Conservation (phyloP, 1,140 invertebrate species). For the Epicauta chinensis region DNA sequence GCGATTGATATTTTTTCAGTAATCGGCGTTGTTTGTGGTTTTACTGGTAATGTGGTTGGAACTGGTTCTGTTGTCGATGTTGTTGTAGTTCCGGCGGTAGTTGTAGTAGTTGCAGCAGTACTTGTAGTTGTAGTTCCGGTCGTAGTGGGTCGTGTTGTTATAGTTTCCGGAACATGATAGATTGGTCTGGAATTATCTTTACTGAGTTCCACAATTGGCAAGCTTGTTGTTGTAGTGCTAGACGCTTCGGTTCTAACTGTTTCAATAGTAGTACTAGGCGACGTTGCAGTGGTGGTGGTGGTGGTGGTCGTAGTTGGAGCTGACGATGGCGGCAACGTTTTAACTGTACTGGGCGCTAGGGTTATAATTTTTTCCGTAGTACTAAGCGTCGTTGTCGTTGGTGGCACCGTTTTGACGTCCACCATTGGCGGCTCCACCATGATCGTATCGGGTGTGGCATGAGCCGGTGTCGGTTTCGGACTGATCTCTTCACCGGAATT, state of each 20-base stretch:
- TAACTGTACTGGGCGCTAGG: neutral
- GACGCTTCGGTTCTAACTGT: too few relatives aligned
- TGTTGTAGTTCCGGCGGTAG: conserved; percentile 6
- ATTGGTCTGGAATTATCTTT: conserved; percentile 1
- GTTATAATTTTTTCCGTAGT: conserved; percentile 10
- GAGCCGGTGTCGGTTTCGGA: conserved; percentile 28
- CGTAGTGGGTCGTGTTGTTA: neutral
- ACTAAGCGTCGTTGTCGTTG: conserved; percentile 28
- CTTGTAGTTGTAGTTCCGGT: conserved; percentile 8
- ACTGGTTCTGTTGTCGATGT: conserved; percentile 2
- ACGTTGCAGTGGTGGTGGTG: neutral
- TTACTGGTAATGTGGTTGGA: neutral
- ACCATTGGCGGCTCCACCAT: conserved; percentile 27
- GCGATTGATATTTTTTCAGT: neutral
- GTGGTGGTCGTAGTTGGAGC: conserved; percentile 7
- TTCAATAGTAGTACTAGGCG: neutral
- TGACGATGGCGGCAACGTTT: neutral
- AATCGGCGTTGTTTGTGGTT: neutral
- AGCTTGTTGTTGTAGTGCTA: too few relatives aligned
- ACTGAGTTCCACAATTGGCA: neutral
- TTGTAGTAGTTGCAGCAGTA: conserved; percentile 7
- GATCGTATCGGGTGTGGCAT: conserved; percentile 36
- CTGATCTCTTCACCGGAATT: conserved; percentile 48
- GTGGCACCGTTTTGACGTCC: conserved; percentile 2
- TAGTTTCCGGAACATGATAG: neutral